phyloP scores from a whole-genome alignment of 2,113 vertebrate genomes.

The Oncorhynchus kisutch region DNA sequence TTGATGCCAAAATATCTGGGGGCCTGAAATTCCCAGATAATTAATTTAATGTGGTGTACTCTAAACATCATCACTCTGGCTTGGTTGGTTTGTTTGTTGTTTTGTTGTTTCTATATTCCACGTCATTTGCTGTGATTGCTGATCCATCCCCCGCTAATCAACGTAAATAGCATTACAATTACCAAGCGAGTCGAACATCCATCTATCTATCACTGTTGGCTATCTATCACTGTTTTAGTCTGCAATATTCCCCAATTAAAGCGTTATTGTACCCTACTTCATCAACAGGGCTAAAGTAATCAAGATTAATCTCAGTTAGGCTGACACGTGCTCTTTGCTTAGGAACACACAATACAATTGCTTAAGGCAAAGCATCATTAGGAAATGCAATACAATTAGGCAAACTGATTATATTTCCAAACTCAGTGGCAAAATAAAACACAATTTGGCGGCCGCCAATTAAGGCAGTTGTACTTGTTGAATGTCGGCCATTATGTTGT shows the following conservation, averaged over 20 bases:
- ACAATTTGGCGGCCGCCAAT: conserved; percentile 94
- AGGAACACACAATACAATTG: conserved; percentile 99
- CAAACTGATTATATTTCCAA: conserved; percentile 99
- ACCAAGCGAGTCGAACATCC: conserved; percentile 74
- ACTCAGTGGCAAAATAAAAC: conserved; percentile 97
- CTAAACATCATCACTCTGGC: conserved; percentile 30
- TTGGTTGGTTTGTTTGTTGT: conserved; percentile 39
- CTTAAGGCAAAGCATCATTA: conserved; percentile 99
- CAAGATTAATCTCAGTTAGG: conserved; percentile 98
- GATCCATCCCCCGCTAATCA: conserved; percentile 72
- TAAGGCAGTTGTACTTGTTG: conserved; percentile 90
- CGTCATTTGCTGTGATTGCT: conserved; percentile 58
- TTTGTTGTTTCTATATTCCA: conserved; percentile 59
- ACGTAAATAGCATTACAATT: conserved; percentile 74
- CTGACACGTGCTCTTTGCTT: conserved; percentile 99
- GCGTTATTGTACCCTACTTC: conserved; percentile 93
- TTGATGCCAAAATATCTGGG: conserved; percentile 37
- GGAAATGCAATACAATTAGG: conserved; percentile 99
- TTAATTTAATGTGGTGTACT: conserved; percentile 8
- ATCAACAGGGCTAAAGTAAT: conserved; percentile 97
- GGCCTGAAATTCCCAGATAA: conserved; percentile 35
- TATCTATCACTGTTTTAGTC: conserved; percentile 76
- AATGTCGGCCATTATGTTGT: conserved; percentile 87
- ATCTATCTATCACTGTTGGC: conserved; percentile 61
- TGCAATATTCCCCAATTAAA: conserved; percentile 84